Base-by-base conservation (phyloP, 2,113 vertebrate species). In the Caranx melampygus region DNA sequence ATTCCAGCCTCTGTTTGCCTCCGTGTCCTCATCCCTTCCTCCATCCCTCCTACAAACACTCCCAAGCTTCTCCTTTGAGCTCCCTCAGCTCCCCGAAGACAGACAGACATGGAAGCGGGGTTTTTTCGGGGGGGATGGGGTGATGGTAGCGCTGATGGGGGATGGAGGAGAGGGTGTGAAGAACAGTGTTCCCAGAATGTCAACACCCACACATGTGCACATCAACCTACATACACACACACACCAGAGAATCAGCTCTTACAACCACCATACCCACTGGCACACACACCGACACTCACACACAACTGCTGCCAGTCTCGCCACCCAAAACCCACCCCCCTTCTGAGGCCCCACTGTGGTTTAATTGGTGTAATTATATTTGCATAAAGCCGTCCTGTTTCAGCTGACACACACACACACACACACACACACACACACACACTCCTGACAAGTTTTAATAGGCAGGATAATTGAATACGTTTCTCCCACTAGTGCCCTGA, bases 361-460 rank as follows among this genome's bases (percentile, higher is more conserved):
- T 87, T 90, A 92, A 93, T 89, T 89, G 84, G 79, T 79, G 75
- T 92, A 92, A 92, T 92, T 91, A 92, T 93, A 93, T 93, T 93
- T 90, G 89, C 91, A 91, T 90, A 90, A 78, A 64, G 72, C 75
- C 80, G 10, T 81, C 75, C 52, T 80, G 69, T 75, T 81, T 79
- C 61, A 70, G 33, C 59, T 59, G 60, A 51, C 49, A 51, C 67
- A 72, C 62, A 71, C 79, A 65, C 64, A 68, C 75, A 72, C 67
- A 33, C 74, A 68, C 58, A 71, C 81, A 74, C 69, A 66, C 78
- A 80, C 86, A 73, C 66, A 75, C 61, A 77, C 76, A 67, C 66
- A 72, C 55, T 2, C 57, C 64, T 65, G 79, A 84, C 79, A 83
- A 44, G 66, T 90, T 92, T 69, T 83, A 91, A 89, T 90, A 72